A percentile compares a stretch with the other conserved stretches of the same genome.
Conservation (phyloP, 2,888 invertebrate genomes). For the Oscheius sp. region DNA sequence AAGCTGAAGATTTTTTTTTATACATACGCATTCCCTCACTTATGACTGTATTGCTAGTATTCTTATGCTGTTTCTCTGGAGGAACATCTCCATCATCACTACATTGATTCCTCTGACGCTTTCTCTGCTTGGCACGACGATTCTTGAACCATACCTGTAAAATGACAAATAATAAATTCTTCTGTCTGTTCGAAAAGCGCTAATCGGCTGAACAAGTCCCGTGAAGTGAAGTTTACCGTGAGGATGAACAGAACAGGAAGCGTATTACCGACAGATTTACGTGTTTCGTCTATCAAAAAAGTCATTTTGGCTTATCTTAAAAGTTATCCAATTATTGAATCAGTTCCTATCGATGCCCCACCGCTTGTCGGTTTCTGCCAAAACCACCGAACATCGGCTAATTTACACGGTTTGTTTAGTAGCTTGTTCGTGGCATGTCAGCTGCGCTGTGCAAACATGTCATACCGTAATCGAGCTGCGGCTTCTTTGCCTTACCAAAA, state of each 20-base stretch:
- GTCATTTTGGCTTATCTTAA: too few relatives aligned
- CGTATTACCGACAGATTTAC: slow-evolving; percentile 5
- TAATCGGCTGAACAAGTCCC: slow-evolving; percentile 16
- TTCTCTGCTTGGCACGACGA: slow-evolving; percentile 51
- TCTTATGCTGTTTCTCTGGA: slow-evolving; percentile 1
- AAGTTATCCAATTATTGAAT: too few relatives aligned
- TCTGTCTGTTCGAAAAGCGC: slow-evolving; percentile 16
- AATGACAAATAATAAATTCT: not conserved
- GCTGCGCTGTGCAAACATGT: slow-evolving; percentile 27
- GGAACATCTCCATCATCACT: slow-evolving; percentile 14
- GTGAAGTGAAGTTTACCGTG: slow-evolving; percentile 15
- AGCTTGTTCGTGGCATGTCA: slow-evolving; percentile 29
- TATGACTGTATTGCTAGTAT: slow-evolving; percentile 34
- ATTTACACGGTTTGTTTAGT: slow-evolving; percentile 34
- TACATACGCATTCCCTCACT: slow-evolving; percentile 28
- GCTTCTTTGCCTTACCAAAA: not conserved
- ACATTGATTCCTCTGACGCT: slow-evolving; percentile 49
- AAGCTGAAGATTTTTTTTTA: slow-evolving; percentile 18
- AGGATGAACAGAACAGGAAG: slow-evolving; percentile 10
- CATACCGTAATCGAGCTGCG: slow-evolving; percentile 27
- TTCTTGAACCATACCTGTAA: slow-evolving; percentile 59
- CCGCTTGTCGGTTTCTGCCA: not conserved
- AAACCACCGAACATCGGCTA: slow-evolving; percentile 26
- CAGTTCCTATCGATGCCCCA: too few relatives aligned
- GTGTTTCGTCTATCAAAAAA: not conserved